Conservation (phyloP, 2,888 invertebrate species). For the Hydropsyche betteni region DNA sequence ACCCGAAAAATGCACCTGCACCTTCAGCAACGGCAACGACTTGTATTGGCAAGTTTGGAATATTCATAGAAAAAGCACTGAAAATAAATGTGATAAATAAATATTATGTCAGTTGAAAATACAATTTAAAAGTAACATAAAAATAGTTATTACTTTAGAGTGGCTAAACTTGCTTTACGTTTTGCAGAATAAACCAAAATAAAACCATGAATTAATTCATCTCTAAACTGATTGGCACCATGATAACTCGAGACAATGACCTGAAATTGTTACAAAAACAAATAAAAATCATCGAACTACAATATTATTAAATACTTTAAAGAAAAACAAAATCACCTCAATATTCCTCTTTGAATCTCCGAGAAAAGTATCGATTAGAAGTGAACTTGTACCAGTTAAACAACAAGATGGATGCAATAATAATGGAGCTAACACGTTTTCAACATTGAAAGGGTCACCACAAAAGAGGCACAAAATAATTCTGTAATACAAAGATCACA, state of each 20-base stretch:
- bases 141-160: constrained; percentile 76
- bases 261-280: constrained; percentile 54
- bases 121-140: neutral
- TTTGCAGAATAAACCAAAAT: constrained; percentile 95
- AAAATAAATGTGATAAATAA: constrained; percentile 45
- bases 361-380: constrained; percentile 90
- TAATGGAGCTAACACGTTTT: constrained; percentile 87
- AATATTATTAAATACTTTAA: neutral
- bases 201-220: constrained; percentile 93
- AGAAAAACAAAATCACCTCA: constrained; percentile 65
- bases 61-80: constrained; percentile 92
- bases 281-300: constrained; percentile 13
- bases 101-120: neutral
- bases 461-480: constrained; percentile 97
- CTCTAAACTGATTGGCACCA: constrained; percentile 89
- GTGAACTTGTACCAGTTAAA: constrained; percentile 84
- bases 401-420: constrained; percentile 88
- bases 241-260: constrained; percentile 95
- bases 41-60: constrained; percentile 92
- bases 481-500: constrained; percentile 62
- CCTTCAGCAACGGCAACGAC: constrained; percentile 93
- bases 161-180: constrained; percentile 92
- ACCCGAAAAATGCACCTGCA: constrained; percentile 89
- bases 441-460: constrained; percentile 91
- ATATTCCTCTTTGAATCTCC: constrained; percentile 90